Base-by-base conservation (phyloP, 2,888 invertebrate genomes). In the Meliscaeva auricollis region DNA sequence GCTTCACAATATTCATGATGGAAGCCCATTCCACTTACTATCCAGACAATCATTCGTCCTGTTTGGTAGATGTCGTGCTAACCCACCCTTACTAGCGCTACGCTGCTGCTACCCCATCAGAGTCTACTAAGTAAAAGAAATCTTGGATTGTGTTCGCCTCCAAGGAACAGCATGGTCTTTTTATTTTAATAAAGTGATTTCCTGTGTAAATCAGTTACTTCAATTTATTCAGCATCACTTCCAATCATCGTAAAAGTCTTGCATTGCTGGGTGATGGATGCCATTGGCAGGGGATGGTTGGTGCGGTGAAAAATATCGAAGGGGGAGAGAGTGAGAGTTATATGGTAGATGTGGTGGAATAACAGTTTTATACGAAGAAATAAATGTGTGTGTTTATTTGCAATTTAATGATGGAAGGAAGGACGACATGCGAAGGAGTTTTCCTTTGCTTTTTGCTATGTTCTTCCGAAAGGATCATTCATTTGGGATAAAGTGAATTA, bases 151-250 rank as follows among this genome's bases (percentile, higher is more conserved):
- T 75, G 48, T 75, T 62, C 17, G 35, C 66, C 35, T 66, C 22
- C 17, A 48, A 66, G 50, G 26, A 66, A 32, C 56, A 72, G 79
- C 79, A 84, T 84, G 44, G 79, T 68, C 73, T 64, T 78, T 77
- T 83, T 84, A 79, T 84, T 84, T 79, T 84, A 84, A 84, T 84
- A 84, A 84, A 84, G 84, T 79, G 84, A 84, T 84, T 84, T 84
- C 75, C 84, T 84, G 84, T 84, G 84, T 84, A 84, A 84, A 84
- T 84, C 79, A 84, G 84, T 84, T 79, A 84, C 75, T 79, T 70
- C 84, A 84, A 84, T 84, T 79, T 84, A 79, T 84, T 84, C 58
- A 73, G 79, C 64, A 84, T 84, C 79, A 70, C 72, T 84, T 84
- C 79, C 79, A 84, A 84, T 84, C 84, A 72, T 75, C 66, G 58